These are phyloP conservation scores for Tiaroga cobitis DNA, from an alignment of 2,797 vertebrate species.

Conservation along the genomic window DNA sequence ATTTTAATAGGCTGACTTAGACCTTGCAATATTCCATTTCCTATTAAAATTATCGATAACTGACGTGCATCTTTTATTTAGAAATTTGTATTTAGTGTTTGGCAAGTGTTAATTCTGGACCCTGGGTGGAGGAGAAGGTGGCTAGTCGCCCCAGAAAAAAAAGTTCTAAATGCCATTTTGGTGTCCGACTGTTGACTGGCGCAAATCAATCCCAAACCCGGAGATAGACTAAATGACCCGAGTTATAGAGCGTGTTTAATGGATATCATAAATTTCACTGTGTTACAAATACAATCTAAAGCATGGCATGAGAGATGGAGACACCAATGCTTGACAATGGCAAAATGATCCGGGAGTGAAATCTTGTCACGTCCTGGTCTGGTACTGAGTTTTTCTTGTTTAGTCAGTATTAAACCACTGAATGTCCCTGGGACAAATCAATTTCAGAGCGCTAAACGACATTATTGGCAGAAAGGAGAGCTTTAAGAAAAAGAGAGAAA, in stretches of 20 bases:
- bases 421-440: neutral
- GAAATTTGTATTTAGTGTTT: neutral
- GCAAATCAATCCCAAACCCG: neutral
- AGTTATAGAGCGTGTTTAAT: conserved; percentile 38
- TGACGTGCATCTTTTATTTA: neutral
- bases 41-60: neutral
- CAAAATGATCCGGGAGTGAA: neutral
- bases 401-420: conserved; percentile 26
- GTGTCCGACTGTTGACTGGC: conserved; percentile 4
- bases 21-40: neutral
- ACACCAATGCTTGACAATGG: neutral
- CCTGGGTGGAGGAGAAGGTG: neutral
- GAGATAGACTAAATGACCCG: neutral
- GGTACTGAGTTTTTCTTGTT: conserved; percentile 3
- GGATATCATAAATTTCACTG: conserved; percentile 31
- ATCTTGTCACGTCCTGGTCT: conserved; percentile 21
- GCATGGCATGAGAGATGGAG: neutral
- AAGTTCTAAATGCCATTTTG: neutral
- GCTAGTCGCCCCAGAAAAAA: neutral
- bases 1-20: neutral
- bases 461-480: conserved; percentile 38
- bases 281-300: conserved; percentile 35
- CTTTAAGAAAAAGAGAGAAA: neutral
- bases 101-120: neutral
- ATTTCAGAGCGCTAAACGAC: conserved; percentile 11